phyloP scores from a whole-genome alignment of 2,797 vertebrate species.

The Cryptoblepharus egeriae region DNA sequence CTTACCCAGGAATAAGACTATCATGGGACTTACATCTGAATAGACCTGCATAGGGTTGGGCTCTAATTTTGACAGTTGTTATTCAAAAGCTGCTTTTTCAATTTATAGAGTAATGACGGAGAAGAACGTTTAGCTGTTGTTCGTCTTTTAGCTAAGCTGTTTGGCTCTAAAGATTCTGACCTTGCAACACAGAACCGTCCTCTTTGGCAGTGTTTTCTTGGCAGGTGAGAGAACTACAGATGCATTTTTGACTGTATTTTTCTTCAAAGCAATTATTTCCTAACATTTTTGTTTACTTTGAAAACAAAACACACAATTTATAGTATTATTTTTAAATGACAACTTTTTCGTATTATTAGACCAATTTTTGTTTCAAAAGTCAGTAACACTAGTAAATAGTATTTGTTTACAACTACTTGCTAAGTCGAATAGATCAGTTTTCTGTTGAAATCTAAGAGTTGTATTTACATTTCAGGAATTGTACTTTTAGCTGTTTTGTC shows the following conservation, averaged over 20 bases:
- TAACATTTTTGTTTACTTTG: neutral
- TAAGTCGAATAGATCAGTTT: neutral
- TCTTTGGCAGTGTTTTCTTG: conserved; percentile 98
- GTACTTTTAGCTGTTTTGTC: neutral
- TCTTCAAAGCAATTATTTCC: neutral
- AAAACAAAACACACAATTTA: too few species aligned
- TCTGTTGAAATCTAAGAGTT: neutral
- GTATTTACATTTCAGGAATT: neutral
- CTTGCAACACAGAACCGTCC: conserved; percentile 96
- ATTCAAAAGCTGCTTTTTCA: conserved; percentile 37
- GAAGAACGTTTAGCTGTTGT: conserved; percentile 98
- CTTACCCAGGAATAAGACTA: too few species aligned
- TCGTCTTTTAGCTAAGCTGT: conserved; percentile 93
- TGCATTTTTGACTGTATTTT: neutral
- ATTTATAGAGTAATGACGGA: conserved; percentile 94
- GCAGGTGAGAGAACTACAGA: conserved; percentile 82
- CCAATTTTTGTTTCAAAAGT: neutral
- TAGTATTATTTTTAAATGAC: neutral
- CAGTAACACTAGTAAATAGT: neutral
- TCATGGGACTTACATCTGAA: too few species aligned
- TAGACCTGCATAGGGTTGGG: too few species aligned
- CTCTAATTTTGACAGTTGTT: neutral
- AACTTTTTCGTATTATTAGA: neutral
- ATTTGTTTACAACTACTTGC: neutral
- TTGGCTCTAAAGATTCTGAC: conserved; percentile 98